Evolutionary conservation across 2,113 vertebrate species (phyloP).

Genomic region (Crotalus tigris): DNA sequence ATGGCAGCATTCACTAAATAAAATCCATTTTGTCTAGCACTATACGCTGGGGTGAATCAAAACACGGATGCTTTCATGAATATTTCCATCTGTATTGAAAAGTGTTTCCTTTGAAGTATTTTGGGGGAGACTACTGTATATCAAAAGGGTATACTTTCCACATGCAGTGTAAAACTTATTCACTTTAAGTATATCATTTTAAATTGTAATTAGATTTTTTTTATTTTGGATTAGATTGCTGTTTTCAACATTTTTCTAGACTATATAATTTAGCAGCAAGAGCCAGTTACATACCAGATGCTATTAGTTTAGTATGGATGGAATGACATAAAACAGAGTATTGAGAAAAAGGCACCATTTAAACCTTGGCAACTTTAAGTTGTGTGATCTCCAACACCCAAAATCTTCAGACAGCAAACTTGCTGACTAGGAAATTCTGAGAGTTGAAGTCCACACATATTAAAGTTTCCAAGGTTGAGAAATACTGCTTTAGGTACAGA

Average conservation of each 20-base stretch:
- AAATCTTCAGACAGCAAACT: background rate
- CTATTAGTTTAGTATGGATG: background rate
- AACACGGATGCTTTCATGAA: background rate
- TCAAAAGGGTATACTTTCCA: background rate
- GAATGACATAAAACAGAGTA: background rate
- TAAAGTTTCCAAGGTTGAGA: background rate
- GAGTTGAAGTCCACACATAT: background rate
- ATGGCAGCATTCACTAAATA: conserved; percentile 15
- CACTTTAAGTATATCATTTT: background rate
- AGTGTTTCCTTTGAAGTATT: background rate
- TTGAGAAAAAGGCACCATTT: background rate
- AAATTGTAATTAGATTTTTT: background rate
- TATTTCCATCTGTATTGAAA: background rate
- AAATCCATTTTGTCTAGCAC: background rate
- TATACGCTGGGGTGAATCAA: background rate
- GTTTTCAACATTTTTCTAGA: background rate
- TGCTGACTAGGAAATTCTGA: background rate
- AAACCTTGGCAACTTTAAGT: background rate
- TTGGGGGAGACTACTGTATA: background rate
- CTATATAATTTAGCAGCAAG: background rate
- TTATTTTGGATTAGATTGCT: background rate
- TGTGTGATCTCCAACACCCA: background rate
- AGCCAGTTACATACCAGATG: background rate
- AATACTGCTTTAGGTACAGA: background rate
- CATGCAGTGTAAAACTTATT: background rate